Conservation (phyloP, 2,888 invertebrate species). For the Periphyllus acericola region DNA sequence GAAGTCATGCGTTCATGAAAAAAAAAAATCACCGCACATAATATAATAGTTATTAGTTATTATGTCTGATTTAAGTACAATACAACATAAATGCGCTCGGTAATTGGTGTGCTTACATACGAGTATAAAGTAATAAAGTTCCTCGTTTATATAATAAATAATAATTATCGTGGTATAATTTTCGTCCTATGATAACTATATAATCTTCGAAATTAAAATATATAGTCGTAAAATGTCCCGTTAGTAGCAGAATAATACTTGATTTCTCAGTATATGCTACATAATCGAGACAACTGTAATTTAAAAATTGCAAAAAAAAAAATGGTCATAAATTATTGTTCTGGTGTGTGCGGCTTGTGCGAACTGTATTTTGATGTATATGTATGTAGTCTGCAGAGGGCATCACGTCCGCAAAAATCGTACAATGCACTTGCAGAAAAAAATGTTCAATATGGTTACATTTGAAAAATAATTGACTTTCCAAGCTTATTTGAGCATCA, state of each 20-base stretch:
- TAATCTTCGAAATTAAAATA: background rate
- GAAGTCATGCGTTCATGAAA: slow-evolving; percentile 3
- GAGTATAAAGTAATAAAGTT: background rate
- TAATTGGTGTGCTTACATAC: slow-evolving; percentile 11
- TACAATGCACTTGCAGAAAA: too few relatives aligned
- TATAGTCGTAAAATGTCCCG: background rate
- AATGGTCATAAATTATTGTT: too few relatives aligned
- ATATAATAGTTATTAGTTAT: background rate
- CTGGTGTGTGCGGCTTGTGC: too few relatives aligned
- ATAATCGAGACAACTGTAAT: too few relatives aligned
- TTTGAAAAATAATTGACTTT: too few relatives aligned
- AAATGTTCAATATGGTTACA: too few relatives aligned
- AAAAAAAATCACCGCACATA: background rate
- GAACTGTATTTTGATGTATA: too few relatives aligned
- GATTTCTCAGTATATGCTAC: too few relatives aligned
- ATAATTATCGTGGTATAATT: slow-evolving; percentile 14
- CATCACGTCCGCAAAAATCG: too few relatives aligned
- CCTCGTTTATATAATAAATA: slow-evolving; percentile 14
- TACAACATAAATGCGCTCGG: background rate
- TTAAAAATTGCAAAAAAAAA: too few relatives aligned
- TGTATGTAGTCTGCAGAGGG: too few relatives aligned
- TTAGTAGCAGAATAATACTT: background rate
- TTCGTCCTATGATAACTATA: background rate
- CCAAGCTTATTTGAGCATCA: too few relatives aligned
- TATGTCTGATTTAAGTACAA: slow-evolving; percentile 7